Evolutionary conservation across 92 coral and sea anemone species (phyloP).

Genomic region (Parazoanthus atlanticus): DNA sequence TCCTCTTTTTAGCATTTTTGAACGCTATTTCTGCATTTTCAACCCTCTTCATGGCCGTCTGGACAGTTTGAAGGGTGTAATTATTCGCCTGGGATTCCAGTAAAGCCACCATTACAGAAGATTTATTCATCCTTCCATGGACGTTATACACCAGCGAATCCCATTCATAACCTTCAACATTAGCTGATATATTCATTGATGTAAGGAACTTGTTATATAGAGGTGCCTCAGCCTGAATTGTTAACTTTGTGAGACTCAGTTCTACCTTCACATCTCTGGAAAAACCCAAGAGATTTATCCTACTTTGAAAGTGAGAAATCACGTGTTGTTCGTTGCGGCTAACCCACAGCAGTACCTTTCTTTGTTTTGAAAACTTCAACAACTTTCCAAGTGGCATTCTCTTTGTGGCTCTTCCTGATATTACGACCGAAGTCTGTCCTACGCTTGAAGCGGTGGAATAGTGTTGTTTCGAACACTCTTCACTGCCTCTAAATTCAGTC

Average conservation of each 20-base stretch:
- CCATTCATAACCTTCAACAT: conserved; percentile 51
- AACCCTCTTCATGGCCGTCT: conserved; percentile 42
- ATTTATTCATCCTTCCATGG: conserved; percentile 43
- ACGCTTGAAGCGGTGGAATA: neutral
- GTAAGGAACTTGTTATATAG: conserved; percentile 39
- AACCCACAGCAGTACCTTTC: neutral
- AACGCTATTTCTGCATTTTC: conserved; percentile 26
- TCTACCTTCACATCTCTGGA: conserved; percentile 4
- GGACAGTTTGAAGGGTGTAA: conserved; percentile 27
- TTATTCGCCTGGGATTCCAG: conserved; percentile 43
- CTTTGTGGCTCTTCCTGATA: conserved; percentile 15
- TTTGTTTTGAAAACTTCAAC: conserved; percentile 6
- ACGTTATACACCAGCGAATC: conserved; percentile 40
- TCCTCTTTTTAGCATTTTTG: conserved; percentile 30
- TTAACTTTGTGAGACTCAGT: neutral
- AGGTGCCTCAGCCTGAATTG: conserved; percentile 7
- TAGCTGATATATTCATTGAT: conserved; percentile 46
- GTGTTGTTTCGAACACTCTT: conserved; percentile 7
- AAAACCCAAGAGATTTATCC: conserved; percentile 6
- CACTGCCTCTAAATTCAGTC: conserved; percentile 9
- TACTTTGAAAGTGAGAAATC: neutral
- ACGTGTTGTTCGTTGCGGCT: neutral
- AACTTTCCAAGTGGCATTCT: conserved; percentile 15
- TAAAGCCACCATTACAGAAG: conserved; percentile 32
- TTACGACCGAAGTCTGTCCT: neutral